These are phyloP conservation scores for Polietes domitor DNA, from an alignment of 2,888 invertebrate genomes.

Conservation along the genomic window DNA sequence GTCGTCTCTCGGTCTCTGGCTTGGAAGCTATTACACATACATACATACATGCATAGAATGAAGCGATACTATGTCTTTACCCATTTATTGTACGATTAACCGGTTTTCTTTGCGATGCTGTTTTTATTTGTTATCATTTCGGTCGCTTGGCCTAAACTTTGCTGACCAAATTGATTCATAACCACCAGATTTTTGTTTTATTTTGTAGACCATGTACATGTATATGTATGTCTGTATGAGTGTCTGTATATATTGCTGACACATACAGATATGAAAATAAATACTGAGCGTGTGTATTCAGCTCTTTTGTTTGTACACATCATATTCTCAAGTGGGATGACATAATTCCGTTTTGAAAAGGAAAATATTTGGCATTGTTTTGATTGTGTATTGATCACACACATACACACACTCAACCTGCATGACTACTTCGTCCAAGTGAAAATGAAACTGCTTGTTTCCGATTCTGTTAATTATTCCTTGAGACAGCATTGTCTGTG, in stretches of 20 bases:
- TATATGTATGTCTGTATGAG: too few species aligned
- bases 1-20: background rate
- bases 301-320: background rate
- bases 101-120: constrained; percentile 43
- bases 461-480: background rate
- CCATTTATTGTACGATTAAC: constrained; percentile 28
- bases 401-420: background rate
- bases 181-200: background rate
- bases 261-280: background rate
- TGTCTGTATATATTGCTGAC: background rate
- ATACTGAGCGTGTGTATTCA: background rate
- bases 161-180: constrained; percentile 19
- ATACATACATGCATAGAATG: background rate
- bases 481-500: background rate
- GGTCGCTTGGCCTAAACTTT: constrained; percentile 11
- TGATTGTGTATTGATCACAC: background rate
- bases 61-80: background rate
- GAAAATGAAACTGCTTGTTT: constrained; percentile 7
- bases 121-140: constrained; percentile 38
- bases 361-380: background rate
- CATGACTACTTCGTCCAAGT: background rate
- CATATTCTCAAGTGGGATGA: constrained; percentile 9
- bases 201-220: background rate
- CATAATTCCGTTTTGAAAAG: constrained; percentile 19
- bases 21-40: background rate